Percentiles rank a stretch among this genome's conserved stretches.
Evolutionary conservation across 2,113 vertebrate genomes (phyloP).

Genomic region (Scolopax mira): DNA sequence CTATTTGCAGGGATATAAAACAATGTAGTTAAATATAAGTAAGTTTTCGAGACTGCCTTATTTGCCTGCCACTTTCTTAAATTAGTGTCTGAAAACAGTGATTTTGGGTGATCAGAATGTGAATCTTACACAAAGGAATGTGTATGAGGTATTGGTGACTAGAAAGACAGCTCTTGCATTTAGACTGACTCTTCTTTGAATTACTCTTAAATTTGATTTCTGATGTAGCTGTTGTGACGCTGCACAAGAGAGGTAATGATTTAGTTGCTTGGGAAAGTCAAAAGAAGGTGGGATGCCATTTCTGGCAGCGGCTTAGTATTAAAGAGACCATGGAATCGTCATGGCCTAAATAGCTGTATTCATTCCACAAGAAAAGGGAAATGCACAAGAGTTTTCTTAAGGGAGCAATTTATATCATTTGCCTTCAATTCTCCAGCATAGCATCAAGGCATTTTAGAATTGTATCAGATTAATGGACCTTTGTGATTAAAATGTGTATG

Average conservation of each 20-base stretch:
- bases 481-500: fast-evolving
- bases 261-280: background rate
- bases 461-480: background rate
- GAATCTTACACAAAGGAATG: background rate
- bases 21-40: background rate
- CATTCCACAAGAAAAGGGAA: background rate
- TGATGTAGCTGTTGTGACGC: background rate
- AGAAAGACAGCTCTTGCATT: background rate
- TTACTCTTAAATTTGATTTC: background rate
- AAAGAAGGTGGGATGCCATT: background rate
- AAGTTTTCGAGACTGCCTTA: background rate
- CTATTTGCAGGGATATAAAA: background rate
- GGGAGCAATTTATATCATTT: background rate
- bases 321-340: background rate
- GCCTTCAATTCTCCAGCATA: background rate
- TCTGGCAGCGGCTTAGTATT: background rate
- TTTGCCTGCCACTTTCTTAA: background rate
- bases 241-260: background rate
- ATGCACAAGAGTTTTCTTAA: background rate
- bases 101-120: background rate
- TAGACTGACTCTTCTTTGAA: background rate
- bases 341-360: background rate
- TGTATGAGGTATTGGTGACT: too few relatives aligned
- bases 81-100: background rate
- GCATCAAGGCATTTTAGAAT: background rate